phyloP scores from a whole-genome alignment of 2,113 vertebrate species.

The Zapus hudsonius region DNA sequence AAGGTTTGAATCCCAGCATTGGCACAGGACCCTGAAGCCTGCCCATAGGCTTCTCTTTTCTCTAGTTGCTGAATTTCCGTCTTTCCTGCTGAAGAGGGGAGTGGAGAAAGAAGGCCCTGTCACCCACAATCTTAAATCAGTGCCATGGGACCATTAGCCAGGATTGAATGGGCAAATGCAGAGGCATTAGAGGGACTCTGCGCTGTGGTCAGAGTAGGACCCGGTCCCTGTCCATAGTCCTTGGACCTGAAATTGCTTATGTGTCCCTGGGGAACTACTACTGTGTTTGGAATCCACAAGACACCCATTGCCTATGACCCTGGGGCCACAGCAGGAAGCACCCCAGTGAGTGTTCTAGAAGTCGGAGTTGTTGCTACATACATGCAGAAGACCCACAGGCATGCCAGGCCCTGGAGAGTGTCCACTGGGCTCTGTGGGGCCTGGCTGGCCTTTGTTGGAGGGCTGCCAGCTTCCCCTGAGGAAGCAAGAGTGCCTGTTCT shows the following conservation, averaged over 20 bases:
- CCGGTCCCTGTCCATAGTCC: not conserved
- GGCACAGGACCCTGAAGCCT: not conserved
- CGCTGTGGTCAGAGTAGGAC: not conserved
- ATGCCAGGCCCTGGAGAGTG: not conserved
- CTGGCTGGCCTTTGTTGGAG: not conserved
- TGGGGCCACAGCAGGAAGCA: not conserved
- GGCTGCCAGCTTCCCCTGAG: not conserved
- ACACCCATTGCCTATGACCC: not conserved
- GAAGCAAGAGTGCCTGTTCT: not conserved
- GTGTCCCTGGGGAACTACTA: not conserved
- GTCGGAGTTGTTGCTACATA: not conserved
- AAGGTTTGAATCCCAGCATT: not conserved
- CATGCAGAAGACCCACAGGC: not conserved
- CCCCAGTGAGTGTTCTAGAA: not conserved
- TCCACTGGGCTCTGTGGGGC: not conserved
- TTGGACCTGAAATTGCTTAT: not conserved
- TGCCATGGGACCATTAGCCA: not conserved
- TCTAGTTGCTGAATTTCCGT: not conserved
- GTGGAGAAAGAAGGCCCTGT: not conserved
- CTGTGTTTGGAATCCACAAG: not conserved
- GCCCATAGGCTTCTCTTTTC: not conserved
- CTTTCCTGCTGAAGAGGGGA: not conserved
- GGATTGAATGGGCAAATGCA: not conserved
- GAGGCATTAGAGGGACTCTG: not conserved
- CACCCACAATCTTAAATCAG: not conserved